phyloP scores from a whole-genome alignment of 1,140 invertebrate species.

The Drosophila mojavensis region DNA sequence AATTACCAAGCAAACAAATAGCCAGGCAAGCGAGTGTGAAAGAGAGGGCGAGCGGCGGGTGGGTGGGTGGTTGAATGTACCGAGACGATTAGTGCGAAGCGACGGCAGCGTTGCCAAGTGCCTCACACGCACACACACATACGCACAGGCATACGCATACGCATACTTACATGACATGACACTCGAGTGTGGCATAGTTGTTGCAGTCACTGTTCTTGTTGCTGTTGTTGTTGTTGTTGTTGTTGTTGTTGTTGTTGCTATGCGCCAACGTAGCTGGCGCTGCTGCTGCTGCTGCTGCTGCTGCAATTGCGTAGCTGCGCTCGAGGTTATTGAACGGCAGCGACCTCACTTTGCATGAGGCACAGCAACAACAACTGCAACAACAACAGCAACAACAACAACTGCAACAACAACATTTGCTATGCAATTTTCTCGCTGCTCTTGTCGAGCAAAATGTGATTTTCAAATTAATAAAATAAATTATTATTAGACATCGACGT shows the following conservation, averaged over 20 bases:
- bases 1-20: conserved; percentile 29
- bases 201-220: not conserved
- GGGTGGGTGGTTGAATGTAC: not conserved
- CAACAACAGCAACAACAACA: conserved; percentile 25
- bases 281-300: conserved; percentile 39
- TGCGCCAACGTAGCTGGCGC: no score
- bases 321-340: conserved; percentile 83
- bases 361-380: conserved; percentile 38
- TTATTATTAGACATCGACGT: conserved; percentile 72
- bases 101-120: conserved; percentile 46
- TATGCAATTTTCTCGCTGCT: conserved; percentile 72
- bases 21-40: not conserved
- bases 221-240: conserved; percentile 63
- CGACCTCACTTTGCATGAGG: conserved; percentile 80
- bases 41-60: not conserved
- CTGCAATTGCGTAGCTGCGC: conserved; percentile 75
- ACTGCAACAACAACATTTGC: conserved; percentile 12
- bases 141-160: not conserved
- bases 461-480: conserved; percentile 81
- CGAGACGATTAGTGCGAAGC: conserved; percentile 48
- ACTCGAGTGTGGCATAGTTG: conserved; percentile 13
- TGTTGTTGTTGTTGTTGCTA: not conserved
- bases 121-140: conserved; percentile 12
- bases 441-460: conserved; percentile 65
- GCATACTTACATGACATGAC: conserved; percentile 12